phyloP scores from a whole-genome alignment of 2,113 vertebrate genomes.

The Entelurus aequoreus region DNA sequence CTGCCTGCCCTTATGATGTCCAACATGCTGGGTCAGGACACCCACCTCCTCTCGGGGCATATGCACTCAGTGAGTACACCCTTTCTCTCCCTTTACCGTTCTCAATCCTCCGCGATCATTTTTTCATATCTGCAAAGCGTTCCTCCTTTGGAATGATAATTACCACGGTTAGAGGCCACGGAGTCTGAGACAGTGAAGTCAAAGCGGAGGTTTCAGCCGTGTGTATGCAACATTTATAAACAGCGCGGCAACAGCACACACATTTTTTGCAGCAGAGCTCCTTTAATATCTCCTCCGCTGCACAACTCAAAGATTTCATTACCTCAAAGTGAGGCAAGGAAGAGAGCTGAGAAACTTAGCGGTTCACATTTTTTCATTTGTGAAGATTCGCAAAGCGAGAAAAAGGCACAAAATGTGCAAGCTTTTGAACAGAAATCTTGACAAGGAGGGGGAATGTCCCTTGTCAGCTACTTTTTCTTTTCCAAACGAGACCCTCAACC shows the following conservation, averaged over 20 bases:
- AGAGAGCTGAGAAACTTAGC: conserved; percentile 30
- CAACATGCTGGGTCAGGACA: conserved; percentile 95
- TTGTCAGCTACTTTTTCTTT: conserved; percentile 64
- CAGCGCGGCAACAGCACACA: conserved; percentile 22
- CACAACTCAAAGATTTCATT: conserved; percentile 39
- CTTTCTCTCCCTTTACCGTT: not conserved
- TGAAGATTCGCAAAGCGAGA: conserved; percentile 43
- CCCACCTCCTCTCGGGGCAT: conserved; percentile 91
- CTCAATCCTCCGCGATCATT: conserved; percentile 6
- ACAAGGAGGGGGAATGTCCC: conserved; percentile 30
- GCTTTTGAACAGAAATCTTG: conserved; percentile 36
- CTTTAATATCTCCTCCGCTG: conserved; percentile 46
- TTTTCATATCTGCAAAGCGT: conserved; percentile 20
- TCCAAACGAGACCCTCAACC: conserved; percentile 43
- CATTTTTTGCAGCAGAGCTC: conserved; percentile 32
- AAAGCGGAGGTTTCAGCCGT: conserved; percentile 19
- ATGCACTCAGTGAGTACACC: conserved; percentile 89
- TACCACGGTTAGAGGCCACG: conserved; percentile 24
- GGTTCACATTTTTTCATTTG: conserved; percentile 50
- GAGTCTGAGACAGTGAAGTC: conserved; percentile 17
- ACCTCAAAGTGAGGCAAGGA: conserved; percentile 44
- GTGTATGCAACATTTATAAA: conserved; percentile 44
- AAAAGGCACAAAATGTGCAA: not conserved
- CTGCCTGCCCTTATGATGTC: conserved; percentile 98
- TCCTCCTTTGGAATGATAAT: conserved; percentile 36